Evolutionary conservation across 2,888 invertebrate species (phyloP).

Genomic region (Hedya salicella): DNA sequence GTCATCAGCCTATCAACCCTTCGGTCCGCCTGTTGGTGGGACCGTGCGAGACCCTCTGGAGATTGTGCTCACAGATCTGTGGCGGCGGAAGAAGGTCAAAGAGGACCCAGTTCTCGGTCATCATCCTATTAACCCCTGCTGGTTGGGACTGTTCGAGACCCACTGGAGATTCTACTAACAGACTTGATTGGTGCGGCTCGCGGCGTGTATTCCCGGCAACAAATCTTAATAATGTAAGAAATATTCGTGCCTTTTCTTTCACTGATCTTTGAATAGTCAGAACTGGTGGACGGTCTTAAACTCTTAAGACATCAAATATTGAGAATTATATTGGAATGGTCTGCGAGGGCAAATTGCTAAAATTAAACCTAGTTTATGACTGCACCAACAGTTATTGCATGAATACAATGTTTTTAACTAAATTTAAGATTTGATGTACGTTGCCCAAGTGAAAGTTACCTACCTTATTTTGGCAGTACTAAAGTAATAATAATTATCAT

Average conservation of each 20-base stretch:
- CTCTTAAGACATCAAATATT: too few relatives aligned
- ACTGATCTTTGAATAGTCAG: too few relatives aligned
- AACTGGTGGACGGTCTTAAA: too few relatives aligned
- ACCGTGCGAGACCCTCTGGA: constrained; percentile 53
- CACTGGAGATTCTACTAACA: constrained; percentile 54
- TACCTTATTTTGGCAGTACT: too few relatives aligned
- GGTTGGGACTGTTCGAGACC: constrained; percentile 60
- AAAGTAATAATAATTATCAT: too few relatives aligned
- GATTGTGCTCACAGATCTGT: constrained; percentile 56
- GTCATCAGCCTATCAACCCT: constrained; percentile 47
- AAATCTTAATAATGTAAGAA: too few relatives aligned
- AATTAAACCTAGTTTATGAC: background rate
- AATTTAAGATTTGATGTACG: background rate
- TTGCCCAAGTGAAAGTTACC: too few relatives aligned
- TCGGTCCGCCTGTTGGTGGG: constrained; percentile 65
- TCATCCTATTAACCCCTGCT: constrained; percentile 57
- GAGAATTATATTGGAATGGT: too few relatives aligned
- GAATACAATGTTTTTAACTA: background rate
- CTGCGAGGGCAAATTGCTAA: background rate
- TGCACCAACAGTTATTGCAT: background rate
- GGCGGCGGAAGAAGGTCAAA: background rate
- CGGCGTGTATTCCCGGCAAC: too few relatives aligned
- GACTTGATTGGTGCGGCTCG: too few relatives aligned
- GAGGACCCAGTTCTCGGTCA: too few relatives aligned
- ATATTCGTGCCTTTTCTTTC: too few relatives aligned